Evolutionary conservation across 2,113 vertebrate species (phyloP).

Genomic region (Daubentonia madagascariensis): DNA sequence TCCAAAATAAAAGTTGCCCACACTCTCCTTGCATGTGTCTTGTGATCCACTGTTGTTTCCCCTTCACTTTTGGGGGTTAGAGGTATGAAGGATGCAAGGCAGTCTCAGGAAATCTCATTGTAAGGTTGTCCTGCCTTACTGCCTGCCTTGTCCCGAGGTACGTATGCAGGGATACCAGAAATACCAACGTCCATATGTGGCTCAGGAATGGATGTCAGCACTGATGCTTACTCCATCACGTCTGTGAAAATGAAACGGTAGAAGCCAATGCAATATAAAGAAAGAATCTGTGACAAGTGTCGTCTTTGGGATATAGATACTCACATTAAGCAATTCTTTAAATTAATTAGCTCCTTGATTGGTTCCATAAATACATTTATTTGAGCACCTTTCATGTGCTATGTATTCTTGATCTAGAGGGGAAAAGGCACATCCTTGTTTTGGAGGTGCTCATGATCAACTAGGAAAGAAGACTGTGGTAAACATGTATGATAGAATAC

Average conservation of each 20-base stretch:
- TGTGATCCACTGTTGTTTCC: not conserved
- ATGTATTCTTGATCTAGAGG: accelerated
- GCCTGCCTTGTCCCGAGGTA: not conserved
- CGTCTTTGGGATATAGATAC: accelerated
- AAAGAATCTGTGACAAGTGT: not conserved
- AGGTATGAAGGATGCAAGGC: accelerated
- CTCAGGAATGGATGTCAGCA: accelerated
- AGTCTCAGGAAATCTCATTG: accelerated
- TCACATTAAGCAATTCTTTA: not conserved
- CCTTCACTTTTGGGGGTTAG: accelerated
- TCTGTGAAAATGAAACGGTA: not conserved
- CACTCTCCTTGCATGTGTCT: accelerated
- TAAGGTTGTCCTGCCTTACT: accelerated
- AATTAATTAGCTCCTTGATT: not conserved
- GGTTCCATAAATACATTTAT: not conserved
- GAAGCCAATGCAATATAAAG: accelerated
- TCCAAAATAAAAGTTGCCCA: not conserved
- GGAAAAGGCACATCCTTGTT: not conserved
- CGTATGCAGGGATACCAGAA: accelerated
- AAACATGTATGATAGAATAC: accelerated
- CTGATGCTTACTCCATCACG: accelerated
- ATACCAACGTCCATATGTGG: accelerated
- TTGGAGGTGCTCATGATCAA: accelerated
- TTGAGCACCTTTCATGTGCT: not conserved
- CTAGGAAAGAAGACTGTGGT: not conserved